Percentiles rank a stretch among this genome's conserved stretches.
Evolutionary conservation across 2,797 vertebrate genomes (phyloP).

Genomic region (Acridotheres tristis): DNA sequence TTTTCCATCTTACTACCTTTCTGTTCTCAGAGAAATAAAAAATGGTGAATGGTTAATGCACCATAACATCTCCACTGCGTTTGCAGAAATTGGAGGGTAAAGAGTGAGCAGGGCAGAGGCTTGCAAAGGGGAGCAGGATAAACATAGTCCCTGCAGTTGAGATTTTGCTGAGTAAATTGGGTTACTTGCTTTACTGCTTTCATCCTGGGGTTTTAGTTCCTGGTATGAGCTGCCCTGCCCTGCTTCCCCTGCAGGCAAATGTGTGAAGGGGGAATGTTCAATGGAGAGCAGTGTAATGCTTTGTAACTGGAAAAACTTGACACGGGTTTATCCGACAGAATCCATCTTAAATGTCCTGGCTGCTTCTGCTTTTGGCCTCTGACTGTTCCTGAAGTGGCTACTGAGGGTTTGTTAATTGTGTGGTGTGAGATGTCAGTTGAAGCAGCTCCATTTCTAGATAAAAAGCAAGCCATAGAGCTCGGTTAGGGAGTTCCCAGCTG

Average conservation of each 20-base stretch:
- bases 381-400: background rate
- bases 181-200: background rate
- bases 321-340: no score
- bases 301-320: background rate
- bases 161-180: background rate
- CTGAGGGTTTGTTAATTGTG: background rate
- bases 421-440: background rate
- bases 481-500: background rate
- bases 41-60: background rate
- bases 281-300: background rate
- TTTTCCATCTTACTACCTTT: background rate
- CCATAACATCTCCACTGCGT: accelerated
- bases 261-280: background rate
- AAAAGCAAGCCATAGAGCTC: background rate
- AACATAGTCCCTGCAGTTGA: background rate
- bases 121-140: background rate
- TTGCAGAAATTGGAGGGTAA: background rate
- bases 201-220: background rate
- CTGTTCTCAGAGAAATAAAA: background rate
- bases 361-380: background rate
- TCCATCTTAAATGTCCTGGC: background rate
- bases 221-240: background rate
- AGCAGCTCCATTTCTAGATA: background rate
- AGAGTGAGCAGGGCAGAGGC: background rate
- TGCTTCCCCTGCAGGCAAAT: background rate